Evolutionary conservation across 2,888 invertebrate genomes (phyloP).

Genomic region (Hypselothyrea guttata): DNA sequence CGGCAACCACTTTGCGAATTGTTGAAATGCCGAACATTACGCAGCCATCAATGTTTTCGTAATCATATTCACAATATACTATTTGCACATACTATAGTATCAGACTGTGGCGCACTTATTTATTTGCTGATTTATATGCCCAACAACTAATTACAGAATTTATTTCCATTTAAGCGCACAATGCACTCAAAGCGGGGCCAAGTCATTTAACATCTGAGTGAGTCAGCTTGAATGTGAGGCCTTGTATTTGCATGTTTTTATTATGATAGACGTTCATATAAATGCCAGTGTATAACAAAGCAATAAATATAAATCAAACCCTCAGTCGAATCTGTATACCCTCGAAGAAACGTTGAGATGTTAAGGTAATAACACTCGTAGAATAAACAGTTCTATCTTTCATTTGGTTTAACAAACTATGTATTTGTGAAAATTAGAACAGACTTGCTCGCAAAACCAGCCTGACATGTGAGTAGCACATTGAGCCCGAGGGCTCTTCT

Average conservation of each 20-base stretch:
- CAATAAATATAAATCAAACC: slow-evolving; percentile 10
- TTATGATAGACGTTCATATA: slow-evolving; percentile 35
- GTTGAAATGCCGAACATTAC: slow-evolving; percentile 48
- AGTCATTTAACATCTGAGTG: slow-evolving; percentile 41
- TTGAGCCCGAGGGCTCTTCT: slow-evolving; percentile 10
- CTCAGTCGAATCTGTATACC: no score
- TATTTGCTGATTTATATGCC: slow-evolving; percentile 64
- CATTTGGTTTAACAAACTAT: no score
- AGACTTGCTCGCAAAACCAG: background rate
- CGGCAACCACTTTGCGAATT: slow-evolving; percentile 52
- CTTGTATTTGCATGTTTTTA: slow-evolving; percentile 38
- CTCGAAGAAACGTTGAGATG: no score
- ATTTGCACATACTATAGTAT: slow-evolving; percentile 8
- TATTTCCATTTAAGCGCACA: slow-evolving; percentile 60
- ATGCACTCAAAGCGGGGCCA: slow-evolving; percentile 49
- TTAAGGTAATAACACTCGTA: no score
- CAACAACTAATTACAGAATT: slow-evolving; percentile 64
- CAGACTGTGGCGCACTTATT: slow-evolving; percentile 32
- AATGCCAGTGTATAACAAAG: slow-evolving; percentile 26
- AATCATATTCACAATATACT: background rate
- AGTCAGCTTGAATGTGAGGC: slow-evolving; percentile 18
- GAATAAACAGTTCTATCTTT: no score
- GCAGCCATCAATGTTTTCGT: slow-evolving; percentile 24
- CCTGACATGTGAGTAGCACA: slow-evolving; percentile 28
- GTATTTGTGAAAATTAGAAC: no score